Evolutionary conservation across 2,113 vertebrate species (phyloP).

Genomic region (Calypte anna): DNA sequence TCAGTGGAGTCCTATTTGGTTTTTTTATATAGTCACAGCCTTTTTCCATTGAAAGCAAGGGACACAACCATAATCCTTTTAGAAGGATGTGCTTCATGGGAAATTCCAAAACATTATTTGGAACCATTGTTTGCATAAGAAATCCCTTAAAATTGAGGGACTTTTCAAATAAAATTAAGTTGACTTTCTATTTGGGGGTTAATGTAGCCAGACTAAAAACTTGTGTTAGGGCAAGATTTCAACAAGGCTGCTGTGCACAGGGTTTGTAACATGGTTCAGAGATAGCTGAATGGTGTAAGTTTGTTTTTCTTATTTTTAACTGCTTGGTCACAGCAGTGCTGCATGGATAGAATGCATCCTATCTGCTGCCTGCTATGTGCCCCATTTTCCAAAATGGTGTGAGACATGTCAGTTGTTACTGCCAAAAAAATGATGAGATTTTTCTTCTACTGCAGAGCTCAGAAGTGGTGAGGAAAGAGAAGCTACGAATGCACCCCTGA

Average conservation of each 20-base stretch:
- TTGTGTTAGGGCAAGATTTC: not conserved
- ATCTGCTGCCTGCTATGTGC: not conserved
- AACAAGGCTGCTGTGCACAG: not conserved
- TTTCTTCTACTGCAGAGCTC: not conserved
- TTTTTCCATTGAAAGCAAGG: not conserved
- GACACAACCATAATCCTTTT: not conserved
- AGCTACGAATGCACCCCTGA: not conserved
- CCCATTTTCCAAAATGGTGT: not conserved
- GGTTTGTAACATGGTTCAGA: not conserved
- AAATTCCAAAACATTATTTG: not conserved
- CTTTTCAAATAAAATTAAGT: slow-evolving; percentile 1
- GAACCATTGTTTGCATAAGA: not conserved
- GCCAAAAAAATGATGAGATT: not conserved
- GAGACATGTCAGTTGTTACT: not conserved
- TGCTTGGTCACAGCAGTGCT: not conserved
- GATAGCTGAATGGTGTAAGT: not conserved
- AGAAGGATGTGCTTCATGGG: not conserved
- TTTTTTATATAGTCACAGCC: not conserved
- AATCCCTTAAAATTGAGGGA: not conserved
- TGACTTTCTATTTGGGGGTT: not conserved
- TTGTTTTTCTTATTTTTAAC: slow-evolving; percentile 15
- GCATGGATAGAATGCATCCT: not conserved
- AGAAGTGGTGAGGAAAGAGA: not conserved
- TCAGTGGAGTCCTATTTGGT: not conserved
- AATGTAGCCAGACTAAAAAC: not conserved